Evolutionary conservation across 2,113 vertebrate species (phyloP), one percentile per base, ranked within the genome.

Genomic region (Antechinus flavipes): DNA sequence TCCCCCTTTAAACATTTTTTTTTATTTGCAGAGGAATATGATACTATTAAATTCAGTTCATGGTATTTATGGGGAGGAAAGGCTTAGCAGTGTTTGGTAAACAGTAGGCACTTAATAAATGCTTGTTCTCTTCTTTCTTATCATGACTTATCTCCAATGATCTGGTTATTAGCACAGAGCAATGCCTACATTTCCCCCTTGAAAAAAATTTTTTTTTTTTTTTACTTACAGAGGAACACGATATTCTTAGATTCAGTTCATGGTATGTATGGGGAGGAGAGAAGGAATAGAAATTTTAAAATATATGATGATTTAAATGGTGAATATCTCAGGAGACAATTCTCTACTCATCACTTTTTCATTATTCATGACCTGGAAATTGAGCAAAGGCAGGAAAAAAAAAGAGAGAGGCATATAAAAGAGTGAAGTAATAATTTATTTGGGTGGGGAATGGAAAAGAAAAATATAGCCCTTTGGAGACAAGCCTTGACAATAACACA

Each of bases 281-380:
- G 11, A 68, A 27, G 58, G n/a, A 84, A 26, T 42, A 42, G 16
- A 84, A 84, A 84, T 84, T 84, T 84, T 42, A 42, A 84, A 42
- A 42, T 84, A 76, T n/a, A 84, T 42, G n/a, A 42, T 23, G 19
- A 84, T 84, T 84, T 94, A 58, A 90, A 47, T 92, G 53, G 94
- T 93, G 54, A 54, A 1, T 47, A 92, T 76, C 23, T 30, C 91
- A 76, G 68, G 68, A 61, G 90, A 76, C 58, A 91, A 94, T 92
- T 94, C 94, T 84, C 24, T 0, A 95, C 49, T 97, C 92, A 96
- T 96, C 58, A n/a, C 50, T 91, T 96, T 95, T 92, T 97, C 91
- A 96, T 96, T 92, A 93, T n/a, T 54, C 92, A 94, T 61, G 91
- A 95, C 91, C 92, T 47, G 61, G 89, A 42, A 58, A 25, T 24